These are phyloP conservation scores for Sminthurides bifidus DNA, from an alignment of 1,140 invertebrate genomes.

Conservation along the genomic window DNA sequence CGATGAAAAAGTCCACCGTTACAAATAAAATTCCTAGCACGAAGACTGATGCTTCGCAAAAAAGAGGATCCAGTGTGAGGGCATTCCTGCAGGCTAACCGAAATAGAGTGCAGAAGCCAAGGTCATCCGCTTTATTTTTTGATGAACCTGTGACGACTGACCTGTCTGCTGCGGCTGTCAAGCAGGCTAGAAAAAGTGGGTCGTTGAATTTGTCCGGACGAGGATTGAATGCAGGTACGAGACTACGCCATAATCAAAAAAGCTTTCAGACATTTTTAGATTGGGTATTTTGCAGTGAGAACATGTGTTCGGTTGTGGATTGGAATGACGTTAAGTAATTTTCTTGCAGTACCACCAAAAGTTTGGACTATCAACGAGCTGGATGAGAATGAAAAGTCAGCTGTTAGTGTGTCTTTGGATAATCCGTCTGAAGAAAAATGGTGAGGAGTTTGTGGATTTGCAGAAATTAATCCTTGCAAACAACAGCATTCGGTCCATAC, in stretches of 20 bases:
- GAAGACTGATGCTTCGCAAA: neutral
- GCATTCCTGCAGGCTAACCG: conserved; percentile 18
- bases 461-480: conserved; percentile 43
- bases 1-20: neutral
- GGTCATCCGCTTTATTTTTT: conserved; percentile 19
- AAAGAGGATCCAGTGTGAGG: conserved; percentile 3
- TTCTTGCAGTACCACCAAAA: conserved; percentile 39
- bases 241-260: neutral
- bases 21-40: too few relatives aligned
- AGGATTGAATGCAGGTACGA: conserved; percentile 21
- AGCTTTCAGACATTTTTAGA: neutral
- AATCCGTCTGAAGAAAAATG: conserved; percentile 40
- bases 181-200: conserved; percentile 28
- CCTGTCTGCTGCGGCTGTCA: conserved; percentile 13
- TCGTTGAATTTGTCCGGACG: conserved; percentile 22
- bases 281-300: neutral
- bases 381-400: conserved; percentile 39
- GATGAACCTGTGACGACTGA: conserved; percentile 13
- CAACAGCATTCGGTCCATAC: conserved; percentile 39
- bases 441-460: conserved; percentile 46
- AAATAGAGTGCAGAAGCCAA: conserved; percentile 6
- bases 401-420: conserved; percentile 39
- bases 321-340: neutral
- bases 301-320: neutral
- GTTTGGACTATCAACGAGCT: conserved; percentile 43